A percentile compares a stretch with the other conserved stretches of the same genome.
Evolutionary conservation across 2,113 vertebrate genomes (phyloP).

Genomic region (Reinhardtius hippoglossoides): DNA sequence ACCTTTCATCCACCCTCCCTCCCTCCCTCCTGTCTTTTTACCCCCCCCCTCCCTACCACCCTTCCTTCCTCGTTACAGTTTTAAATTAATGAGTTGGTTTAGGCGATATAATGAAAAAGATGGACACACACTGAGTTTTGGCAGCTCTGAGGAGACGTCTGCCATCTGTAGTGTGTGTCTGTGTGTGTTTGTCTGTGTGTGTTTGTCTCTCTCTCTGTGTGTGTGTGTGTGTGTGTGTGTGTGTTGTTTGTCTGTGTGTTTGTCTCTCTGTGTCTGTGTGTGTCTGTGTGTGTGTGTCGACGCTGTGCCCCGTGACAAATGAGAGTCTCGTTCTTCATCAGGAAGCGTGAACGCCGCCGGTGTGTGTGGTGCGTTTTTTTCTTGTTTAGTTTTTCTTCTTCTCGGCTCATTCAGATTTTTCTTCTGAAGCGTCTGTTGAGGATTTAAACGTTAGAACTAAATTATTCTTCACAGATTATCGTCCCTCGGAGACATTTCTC

Average conservation of each 20-base stretch:
- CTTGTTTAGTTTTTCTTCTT: background rate
- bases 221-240: too few species aligned
- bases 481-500: constrained; percentile 36
- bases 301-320: constrained; percentile 39
- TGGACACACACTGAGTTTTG: constrained; percentile 50
- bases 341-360: constrained; percentile 30
- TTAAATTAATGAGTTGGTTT: background rate
- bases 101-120: background rate
- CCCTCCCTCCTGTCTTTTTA: background rate
- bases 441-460: constrained; percentile 64
- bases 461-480: constrained; percentile 68
- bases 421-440: constrained; percentile 53
- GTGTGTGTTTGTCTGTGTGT: background rate
- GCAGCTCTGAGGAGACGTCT: constrained; percentile 32
- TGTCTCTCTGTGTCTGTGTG: background rate
- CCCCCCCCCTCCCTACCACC: background rate
- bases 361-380: constrained; percentile 1
- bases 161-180: constrained; percentile 5
- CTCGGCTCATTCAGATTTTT: constrained; percentile 42
- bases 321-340: background rate
- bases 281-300: constrained; percentile 6
- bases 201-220: constrained; percentile 4
- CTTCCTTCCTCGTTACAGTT: background rate
- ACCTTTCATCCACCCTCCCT: background rate
- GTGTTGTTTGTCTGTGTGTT: background rate